A percentile compares a stretch with the other conserved stretches of the same genome.
Conservation (phyloP, 1,140 invertebrate genomes). For the Macrobrachium nipponense region DNA sequence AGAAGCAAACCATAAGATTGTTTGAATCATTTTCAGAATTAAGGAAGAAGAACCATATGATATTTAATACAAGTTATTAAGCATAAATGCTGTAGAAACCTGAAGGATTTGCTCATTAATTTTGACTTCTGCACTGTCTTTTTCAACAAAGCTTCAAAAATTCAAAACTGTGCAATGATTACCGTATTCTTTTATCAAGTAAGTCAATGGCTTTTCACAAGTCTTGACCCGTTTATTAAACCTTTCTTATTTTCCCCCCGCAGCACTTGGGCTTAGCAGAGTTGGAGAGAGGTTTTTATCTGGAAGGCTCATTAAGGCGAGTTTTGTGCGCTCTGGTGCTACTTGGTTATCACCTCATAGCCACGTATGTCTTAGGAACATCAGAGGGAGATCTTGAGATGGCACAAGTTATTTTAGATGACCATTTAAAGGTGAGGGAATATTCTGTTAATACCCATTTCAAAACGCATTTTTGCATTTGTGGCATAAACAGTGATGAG, state of each 20-base stretch:
- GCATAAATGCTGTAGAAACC: too few relatives aligned
- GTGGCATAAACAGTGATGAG: neutral
- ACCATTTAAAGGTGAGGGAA: slow-evolving; percentile 75
- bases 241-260: slow-evolving; percentile 64
- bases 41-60: too few relatives aligned
- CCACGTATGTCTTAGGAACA: slow-evolving; percentile 84
- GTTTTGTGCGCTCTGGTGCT: slow-evolving; percentile 87
- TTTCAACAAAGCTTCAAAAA: too few relatives aligned
- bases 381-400: slow-evolving; percentile 82
- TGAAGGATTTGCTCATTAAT: too few relatives aligned
- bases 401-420: slow-evolving; percentile 79
- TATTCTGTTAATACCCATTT: neutral
- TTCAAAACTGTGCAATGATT: too few relatives aligned
- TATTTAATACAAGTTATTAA: too few relatives aligned
- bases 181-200: too few relatives aligned
- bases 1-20: too few relatives aligned
- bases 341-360: slow-evolving; percentile 85
- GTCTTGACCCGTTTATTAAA: too few relatives aligned
- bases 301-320: slow-evolving; percentile 80
- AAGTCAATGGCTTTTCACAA: too few relatives aligned
- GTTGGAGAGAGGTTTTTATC: slow-evolving; percentile 78
- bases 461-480: neutral
- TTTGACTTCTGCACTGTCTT: too few relatives aligned
- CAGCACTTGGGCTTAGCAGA: slow-evolving; percentile 77
- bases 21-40: too few relatives aligned